These are phyloP conservation scores for Limnephilus marmoratus DNA, from an alignment of 2,888 invertebrate genomes.

Conservation along the genomic window DNA sequence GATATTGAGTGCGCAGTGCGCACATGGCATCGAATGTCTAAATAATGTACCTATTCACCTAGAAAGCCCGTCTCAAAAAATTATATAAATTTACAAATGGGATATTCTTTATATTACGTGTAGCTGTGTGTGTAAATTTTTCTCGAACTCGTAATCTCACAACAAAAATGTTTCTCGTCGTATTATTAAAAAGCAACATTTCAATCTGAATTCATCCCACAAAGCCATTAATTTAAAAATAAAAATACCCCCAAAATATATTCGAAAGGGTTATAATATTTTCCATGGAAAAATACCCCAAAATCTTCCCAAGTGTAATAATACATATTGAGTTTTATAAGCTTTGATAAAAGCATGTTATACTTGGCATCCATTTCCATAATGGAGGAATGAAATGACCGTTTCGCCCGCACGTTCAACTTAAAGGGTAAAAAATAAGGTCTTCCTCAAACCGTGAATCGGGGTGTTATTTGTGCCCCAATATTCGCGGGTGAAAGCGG, in stretches of 20 bases:
- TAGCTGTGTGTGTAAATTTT: background rate
- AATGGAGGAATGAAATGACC: slow-evolving; percentile 26
- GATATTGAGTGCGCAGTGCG: no score
- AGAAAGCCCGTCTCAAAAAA: no score
- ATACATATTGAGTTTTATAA: slow-evolving; percentile 27
- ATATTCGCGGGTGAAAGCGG: slow-evolving; percentile 47
- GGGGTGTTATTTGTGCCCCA: slow-evolving; percentile 36
- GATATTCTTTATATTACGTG: background rate
- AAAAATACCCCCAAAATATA: background rate
- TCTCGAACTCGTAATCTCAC: background rate
- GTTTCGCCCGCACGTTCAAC: slow-evolving; percentile 30
- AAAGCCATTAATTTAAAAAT: background rate
- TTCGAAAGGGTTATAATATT: background rate
- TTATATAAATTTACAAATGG: background rate
- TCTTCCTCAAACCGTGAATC: slow-evolving; percentile 40
- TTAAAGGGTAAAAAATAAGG: slow-evolving; percentile 45
- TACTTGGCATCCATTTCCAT: slow-evolving; percentile 25
- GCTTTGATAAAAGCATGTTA: slow-evolving; percentile 23
- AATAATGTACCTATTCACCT: no score
- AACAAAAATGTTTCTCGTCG: background rate
- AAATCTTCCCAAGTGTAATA: slow-evolving; percentile 11
- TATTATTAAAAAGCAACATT: background rate
- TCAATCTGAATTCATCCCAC: background rate
- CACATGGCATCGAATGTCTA: no score
- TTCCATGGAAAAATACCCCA: background rate